Evolutionary conservation across 2,113 vertebrate species (phyloP).

Genomic region (Embiotoca jacksoni): DNA sequence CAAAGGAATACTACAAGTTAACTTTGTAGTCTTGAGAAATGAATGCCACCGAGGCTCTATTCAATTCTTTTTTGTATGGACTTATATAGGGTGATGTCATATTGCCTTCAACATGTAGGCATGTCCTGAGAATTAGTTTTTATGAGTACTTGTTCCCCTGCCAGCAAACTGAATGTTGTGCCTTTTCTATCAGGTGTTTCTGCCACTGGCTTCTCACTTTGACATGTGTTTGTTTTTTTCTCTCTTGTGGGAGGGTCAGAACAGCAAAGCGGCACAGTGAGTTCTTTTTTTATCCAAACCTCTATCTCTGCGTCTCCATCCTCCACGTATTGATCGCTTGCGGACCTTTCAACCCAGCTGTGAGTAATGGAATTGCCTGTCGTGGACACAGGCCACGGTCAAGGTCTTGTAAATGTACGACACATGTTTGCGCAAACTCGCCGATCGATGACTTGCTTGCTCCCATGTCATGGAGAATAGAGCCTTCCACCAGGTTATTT

Average conservation of each 20-base stretch:
- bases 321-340: conserved; percentile 69
- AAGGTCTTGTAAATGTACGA: conserved; percentile 73
- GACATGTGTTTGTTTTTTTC: conserved; percentile 32
- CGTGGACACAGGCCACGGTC: conserved; percentile 57
- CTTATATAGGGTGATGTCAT: not conserved
- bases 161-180: conserved; percentile 5
- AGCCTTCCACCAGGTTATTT: conserved; percentile 33
- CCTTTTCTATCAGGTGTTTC: not conserved
- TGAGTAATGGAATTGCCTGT: conserved; percentile 80
- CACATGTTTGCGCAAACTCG: conserved; percentile 56
- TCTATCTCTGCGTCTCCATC: conserved; percentile 54
- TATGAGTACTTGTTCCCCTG: conserved; percentile 5
- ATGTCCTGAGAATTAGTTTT: not conserved
- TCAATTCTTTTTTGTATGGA: not conserved
- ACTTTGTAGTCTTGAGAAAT: not conserved
- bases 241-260: conserved; percentile 38
- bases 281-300: conserved; percentile 58
- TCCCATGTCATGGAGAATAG: conserved; percentile 46
- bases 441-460: conserved; percentile 61
- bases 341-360: conserved; percentile 60
- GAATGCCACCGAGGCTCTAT: not conserved
- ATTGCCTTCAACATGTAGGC: not conserved
- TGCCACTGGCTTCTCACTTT: not conserved
- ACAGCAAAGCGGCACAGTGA: conserved; percentile 7
- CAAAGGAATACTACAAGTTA: not conserved